Evolutionary conservation across 2,888 invertebrate species (phyloP).

Genomic region (Griposia aprilina): DNA sequence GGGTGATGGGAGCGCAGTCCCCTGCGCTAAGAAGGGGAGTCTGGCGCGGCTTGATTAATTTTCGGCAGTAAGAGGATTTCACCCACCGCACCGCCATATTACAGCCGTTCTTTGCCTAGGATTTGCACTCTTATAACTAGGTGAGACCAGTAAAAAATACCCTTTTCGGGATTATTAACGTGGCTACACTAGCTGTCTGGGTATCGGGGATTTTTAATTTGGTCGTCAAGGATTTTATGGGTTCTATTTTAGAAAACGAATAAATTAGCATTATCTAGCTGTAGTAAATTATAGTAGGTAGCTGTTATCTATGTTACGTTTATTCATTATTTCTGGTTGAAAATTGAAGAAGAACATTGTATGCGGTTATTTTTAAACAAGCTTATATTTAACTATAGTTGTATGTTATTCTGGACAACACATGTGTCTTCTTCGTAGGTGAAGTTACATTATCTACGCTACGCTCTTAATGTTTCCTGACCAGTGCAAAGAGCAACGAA

Average conservation of each 20-base stretch:
- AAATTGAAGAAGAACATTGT: background rate
- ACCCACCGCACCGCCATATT: constrained; percentile 64
- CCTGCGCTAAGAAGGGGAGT: constrained; percentile 71
- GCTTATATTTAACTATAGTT: background rate
- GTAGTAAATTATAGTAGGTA: too few species aligned
- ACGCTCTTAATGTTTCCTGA: background rate
- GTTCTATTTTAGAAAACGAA: background rate
- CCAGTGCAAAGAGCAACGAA: background rate
- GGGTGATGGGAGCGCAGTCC: constrained; percentile 49
- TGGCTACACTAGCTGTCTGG: constrained; percentile 10
- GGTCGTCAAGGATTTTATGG: constrained; percentile 1
- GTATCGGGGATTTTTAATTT: constrained; percentile 8
- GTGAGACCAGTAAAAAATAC: constrained; percentile 48
- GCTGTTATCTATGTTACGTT: background rate
- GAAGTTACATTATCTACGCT: background rate
- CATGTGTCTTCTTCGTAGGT: background rate
- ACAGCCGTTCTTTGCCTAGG: constrained; percentile 67
- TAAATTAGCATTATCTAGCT: background rate
- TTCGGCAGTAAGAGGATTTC: constrained; percentile 86
- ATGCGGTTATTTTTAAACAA: background rate
- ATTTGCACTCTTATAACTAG: constrained; percentile 61
- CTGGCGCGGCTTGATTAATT: constrained; percentile 83
- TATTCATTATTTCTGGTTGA: background rate
- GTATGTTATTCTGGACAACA: background rate
- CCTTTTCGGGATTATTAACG: constrained; percentile 50